Percentiles rank a stretch among this genome's conserved stretches.
Conservation (phyloP, 2,888 invertebrate species). For the Chouioia cunea region DNA sequence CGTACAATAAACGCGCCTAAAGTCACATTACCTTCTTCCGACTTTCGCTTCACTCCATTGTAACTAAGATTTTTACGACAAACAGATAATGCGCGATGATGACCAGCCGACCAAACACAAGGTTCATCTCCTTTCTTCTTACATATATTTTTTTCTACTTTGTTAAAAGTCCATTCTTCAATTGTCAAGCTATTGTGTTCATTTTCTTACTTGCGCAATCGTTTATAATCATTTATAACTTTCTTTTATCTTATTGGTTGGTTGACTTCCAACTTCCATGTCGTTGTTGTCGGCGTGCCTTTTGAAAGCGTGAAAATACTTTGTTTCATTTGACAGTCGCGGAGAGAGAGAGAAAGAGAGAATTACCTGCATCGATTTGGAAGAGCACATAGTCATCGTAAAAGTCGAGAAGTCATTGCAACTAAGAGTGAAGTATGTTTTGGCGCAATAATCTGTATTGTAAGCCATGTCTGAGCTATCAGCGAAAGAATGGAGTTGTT, state of each 20-base stretch:
- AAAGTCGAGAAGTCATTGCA: conserved; percentile 32
- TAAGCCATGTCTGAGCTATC: conserved; percentile 34
- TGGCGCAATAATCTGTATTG: conserved; percentile 29
- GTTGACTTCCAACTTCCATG: conserved; percentile 15
- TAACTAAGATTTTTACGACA: too few relatives aligned
- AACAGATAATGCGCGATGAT: too few relatives aligned
- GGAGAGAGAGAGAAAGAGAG: background rate
- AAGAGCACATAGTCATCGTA: conserved; percentile 11
- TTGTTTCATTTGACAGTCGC: background rate
- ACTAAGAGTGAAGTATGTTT: conserved; percentile 18
- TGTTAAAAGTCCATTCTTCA: too few relatives aligned
- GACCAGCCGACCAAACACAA: too few relatives aligned
- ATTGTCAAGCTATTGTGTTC: too few relatives aligned
- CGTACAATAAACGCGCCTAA: too few relatives aligned
- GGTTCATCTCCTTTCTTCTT: too few relatives aligned
- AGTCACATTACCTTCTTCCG: too few relatives aligned
- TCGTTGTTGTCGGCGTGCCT: conserved; percentile 3
- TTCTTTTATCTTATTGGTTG: conserved; percentile 3
- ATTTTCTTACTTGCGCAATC: too few relatives aligned
- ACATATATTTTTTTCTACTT: too few relatives aligned
- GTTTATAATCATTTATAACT: background rate
- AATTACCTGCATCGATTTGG: conserved; percentile 5
- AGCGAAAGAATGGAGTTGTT: conserved; percentile 30
- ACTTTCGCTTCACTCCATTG: too few relatives aligned
- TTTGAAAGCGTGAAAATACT: background rate